Evolutionary conservation across 1,140 invertebrate genomes (phyloP).

Genomic region (Gonatopus flavifemur): DNA sequence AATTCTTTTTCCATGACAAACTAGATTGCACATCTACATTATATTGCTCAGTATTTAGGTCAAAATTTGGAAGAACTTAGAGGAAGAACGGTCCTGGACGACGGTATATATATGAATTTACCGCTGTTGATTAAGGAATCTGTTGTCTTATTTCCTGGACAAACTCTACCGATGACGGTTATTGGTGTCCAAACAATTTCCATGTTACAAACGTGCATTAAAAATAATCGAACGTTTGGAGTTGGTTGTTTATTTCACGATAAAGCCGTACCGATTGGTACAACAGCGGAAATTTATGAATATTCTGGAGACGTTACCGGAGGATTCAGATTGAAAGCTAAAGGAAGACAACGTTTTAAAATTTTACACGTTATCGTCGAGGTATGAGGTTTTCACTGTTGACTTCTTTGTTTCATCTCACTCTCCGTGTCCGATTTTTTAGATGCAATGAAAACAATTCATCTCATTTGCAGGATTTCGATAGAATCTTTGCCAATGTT

Average conservation of each 20-base stretch:
- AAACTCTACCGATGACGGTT: slow-evolving; percentile 72
- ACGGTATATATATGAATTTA: slow-evolving; percentile 54
- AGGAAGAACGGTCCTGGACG: slow-evolving; percentile 65
- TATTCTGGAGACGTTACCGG: slow-evolving; percentile 52
- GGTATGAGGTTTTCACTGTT: slow-evolving; percentile 19
- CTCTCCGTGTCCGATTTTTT: slow-evolving; percentile 6
- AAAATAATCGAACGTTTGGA: slow-evolving; percentile 66
- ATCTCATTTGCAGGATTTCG: slow-evolving; percentile 24
- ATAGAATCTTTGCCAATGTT: slow-evolving; percentile 58
- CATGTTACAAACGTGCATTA: slow-evolving; percentile 62
- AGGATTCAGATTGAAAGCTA: slow-evolving; percentile 62
- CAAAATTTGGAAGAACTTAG: slow-evolving; percentile 64
- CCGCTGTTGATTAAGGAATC: slow-evolving; percentile 65
- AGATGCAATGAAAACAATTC: slow-evolving; percentile 4
- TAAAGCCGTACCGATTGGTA: slow-evolving; percentile 56
- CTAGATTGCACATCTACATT: too few relatives aligned
- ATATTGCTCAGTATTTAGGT: slow-evolving; percentile 63
- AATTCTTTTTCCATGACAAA: too few relatives aligned
- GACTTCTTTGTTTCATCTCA: neutral
- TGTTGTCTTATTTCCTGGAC: slow-evolving; percentile 70
- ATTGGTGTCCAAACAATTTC: slow-evolving; percentile 59
- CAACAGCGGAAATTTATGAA: slow-evolving; percentile 74
- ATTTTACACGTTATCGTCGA: slow-evolving; percentile 54
- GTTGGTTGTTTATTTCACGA: slow-evolving; percentile 53
- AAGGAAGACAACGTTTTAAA: slow-evolving; percentile 69